phyloP scores from a whole-genome alignment of 1,140 invertebrate species.

The Atta cephalotes region DNA sequence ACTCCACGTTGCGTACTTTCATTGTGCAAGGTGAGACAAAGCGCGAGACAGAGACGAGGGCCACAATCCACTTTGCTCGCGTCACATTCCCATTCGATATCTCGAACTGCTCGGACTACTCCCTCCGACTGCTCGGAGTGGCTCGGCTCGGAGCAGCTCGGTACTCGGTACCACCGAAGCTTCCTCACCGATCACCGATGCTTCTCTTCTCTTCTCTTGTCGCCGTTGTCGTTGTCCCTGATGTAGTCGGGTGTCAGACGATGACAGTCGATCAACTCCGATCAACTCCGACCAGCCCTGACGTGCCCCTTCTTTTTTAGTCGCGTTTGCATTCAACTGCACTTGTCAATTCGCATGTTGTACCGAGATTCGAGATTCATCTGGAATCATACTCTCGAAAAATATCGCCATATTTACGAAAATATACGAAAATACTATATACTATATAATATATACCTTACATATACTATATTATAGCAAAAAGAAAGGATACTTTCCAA shows the following conservation, averaged over 20 bases:
- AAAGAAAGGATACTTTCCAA: too few species aligned
- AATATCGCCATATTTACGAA: too few species aligned
- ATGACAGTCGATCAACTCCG: constrained; percentile 18
- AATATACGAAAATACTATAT: too few species aligned
- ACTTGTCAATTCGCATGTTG: too few species aligned
- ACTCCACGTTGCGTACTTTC: constrained; percentile 31
- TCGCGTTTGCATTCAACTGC: too few species aligned
- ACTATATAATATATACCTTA: too few species aligned
- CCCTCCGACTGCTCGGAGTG: too few species aligned
- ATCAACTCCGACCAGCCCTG: constrained; percentile 9
- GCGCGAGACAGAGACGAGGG: constrained; percentile 52
- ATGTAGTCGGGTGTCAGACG: background rate
- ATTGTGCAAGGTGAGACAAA: constrained; percentile 64
- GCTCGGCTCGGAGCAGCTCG: background rate
- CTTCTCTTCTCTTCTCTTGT: background rate
- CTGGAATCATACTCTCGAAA: too few species aligned
- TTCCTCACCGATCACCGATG: constrained; percentile 21
- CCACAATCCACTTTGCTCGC: constrained; percentile 10
- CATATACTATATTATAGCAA: too few species aligned
- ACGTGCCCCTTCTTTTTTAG: background rate
- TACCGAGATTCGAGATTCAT: too few species aligned
- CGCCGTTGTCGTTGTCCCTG: too few species aligned
- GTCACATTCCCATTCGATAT: constrained; percentile 17
- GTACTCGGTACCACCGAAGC: constrained; percentile 11
- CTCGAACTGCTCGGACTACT: background rate